Percentiles rank a stretch among this genome's conserved stretches.
Conservation (phyloP, 1,140 invertebrate species). For the Pachypeltis micranthus region DNA sequence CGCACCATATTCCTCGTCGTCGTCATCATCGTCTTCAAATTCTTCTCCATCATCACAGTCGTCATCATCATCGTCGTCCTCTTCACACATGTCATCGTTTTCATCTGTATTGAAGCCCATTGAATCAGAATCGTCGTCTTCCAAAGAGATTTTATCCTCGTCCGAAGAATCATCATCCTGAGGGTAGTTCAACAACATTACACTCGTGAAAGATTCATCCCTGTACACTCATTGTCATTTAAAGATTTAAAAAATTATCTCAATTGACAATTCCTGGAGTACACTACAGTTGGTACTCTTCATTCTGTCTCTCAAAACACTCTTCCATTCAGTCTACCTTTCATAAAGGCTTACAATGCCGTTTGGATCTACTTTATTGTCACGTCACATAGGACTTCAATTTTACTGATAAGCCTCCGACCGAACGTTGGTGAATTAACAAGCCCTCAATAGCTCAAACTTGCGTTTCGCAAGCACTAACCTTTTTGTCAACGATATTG, state of each 20-base stretch:
- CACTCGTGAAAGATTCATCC: no score
- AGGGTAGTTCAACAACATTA: no score
- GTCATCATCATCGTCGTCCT: constrained; percentile 16
- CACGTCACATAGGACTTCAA: no score
- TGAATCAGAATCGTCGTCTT: constrained; percentile 14
- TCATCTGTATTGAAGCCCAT: constrained; percentile 6
- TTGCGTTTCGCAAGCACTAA: no score
- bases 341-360: neutral
- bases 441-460: no score
- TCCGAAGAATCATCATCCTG: constrained; percentile 14
- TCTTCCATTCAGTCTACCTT: neutral
- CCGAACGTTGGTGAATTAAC: no score
- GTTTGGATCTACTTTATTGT: no score
- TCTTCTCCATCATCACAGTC: constrained; percentile 15
- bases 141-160: constrained; percentile 18
- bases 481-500: no score
- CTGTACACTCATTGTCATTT: neutral
- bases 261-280: neutral
- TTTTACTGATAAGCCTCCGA: no score
- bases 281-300: neutral
- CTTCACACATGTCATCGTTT: constrained; percentile 12
- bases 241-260: neutral
- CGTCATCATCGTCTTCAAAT: constrained; percentile 18
- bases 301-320: neutral
- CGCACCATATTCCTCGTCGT: constrained; percentile 17